A percentile compares a stretch with the other conserved stretches of the same genome.
phyloP scores from a whole-genome alignment of 2,888 invertebrate species.

The Orgyia antiqua region DNA sequence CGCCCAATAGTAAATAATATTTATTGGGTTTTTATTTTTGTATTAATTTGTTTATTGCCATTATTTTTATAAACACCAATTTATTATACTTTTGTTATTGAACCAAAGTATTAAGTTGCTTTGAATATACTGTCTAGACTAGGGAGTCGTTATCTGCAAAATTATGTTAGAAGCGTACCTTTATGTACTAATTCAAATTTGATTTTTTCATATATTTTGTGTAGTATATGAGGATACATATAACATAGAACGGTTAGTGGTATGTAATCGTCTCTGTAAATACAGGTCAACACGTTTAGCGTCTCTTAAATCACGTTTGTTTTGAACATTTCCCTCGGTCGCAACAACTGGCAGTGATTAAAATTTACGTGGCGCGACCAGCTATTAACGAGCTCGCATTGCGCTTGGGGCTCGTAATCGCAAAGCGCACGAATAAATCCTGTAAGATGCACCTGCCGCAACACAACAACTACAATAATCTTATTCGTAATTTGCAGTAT shows the following conservation, averaged over 20 bases:
- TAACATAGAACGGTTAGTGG: too few species aligned
- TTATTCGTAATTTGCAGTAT: constrained; percentile 19
- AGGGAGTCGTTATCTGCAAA: too few species aligned
- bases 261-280: too few species aligned
- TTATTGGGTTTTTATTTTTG: constrained; percentile 18
- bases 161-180: too few species aligned
- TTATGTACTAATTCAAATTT: too few species aligned
- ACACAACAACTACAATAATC: constrained; percentile 19
- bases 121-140: too few species aligned
- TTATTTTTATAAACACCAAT: too few species aligned
- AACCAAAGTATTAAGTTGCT: too few species aligned
- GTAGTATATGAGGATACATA: too few species aligned
- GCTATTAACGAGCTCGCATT: constrained; percentile 73
- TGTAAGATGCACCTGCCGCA: constrained; percentile 69
- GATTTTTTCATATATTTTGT: too few species aligned
- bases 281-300: constrained; percentile 44
- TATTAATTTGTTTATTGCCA: constrained; percentile 7
- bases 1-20: constrained; percentile 51
- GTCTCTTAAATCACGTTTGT: constrained; percentile 71
- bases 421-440: constrained; percentile 71
- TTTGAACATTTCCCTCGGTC: constrained; percentile 67
- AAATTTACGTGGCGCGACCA: constrained; percentile 75
- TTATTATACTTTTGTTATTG: too few species aligned
- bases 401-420: constrained; percentile 56
- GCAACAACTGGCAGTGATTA: constrained; percentile 75